Conservation (phyloP, 2,888 invertebrate species). For the Malthinus seriepunctatus region DNA sequence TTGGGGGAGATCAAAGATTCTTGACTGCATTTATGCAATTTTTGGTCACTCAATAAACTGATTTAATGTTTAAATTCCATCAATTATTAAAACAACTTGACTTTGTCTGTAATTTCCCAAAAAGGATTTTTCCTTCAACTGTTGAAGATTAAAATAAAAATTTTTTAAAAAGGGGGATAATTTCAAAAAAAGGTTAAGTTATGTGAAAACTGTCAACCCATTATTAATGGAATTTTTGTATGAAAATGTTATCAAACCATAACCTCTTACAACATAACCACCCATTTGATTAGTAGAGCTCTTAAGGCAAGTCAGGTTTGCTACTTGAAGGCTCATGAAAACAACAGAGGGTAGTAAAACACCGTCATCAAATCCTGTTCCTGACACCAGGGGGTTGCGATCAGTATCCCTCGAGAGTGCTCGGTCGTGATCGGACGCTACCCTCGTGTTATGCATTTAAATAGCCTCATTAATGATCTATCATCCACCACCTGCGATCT, state of each 20-base stretch:
- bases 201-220: too few species aligned
- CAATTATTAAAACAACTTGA: neutral
- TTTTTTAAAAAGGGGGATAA: too few species aligned
- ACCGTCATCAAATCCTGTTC: constrained; percentile 31
- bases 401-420: constrained; percentile 42
- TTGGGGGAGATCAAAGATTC: constrained; percentile 21
- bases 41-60: constrained; percentile 1
- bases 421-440: constrained; percentile 47
- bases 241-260: constrained; percentile 11
- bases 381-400: constrained; percentile 27
- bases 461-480: constrained; percentile 56
- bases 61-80: too few species aligned
- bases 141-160: too few species aligned
- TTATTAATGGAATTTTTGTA: too few species aligned
- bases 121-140: too few species aligned
- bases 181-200: too few species aligned
- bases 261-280: constrained; percentile 27
- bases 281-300: constrained; percentile 27
- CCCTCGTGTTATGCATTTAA: constrained; percentile 58
- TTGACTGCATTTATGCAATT: constrained; percentile 26
- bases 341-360: constrained; percentile 30
- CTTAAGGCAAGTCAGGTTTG: constrained; percentile 27
- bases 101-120: too few species aligned
- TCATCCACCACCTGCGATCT: constrained; percentile 52
- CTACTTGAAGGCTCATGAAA: constrained; percentile 28